phyloP scores from a whole-genome alignment of 2,797 vertebrate species.

The Rhyacichthys aspro region DNA sequence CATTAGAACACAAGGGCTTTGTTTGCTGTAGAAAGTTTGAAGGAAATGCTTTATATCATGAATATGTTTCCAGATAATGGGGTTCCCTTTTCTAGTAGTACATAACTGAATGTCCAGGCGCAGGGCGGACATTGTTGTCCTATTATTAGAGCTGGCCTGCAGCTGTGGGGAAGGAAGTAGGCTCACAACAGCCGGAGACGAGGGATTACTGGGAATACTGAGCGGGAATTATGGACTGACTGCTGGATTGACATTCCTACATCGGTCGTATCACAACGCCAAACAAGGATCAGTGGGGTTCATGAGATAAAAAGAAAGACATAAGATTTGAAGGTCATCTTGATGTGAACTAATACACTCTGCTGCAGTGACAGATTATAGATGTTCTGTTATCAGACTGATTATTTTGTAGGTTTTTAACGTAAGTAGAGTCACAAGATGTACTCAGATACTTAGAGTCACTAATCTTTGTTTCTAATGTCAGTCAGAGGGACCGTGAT shows the following conservation, averaged over 20 bases:
- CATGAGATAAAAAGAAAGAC: constrained; percentile 22
- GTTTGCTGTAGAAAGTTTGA: neutral
- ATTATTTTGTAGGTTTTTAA: constrained; percentile 10
- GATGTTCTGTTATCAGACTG: constrained; percentile 13
- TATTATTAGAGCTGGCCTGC: constrained; percentile 82
- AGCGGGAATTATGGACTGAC: constrained; percentile 63
- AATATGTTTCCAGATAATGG: constrained; percentile 5
- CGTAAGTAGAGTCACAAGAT: neutral
- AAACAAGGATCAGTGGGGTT: constrained; percentile 32
- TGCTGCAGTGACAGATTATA: constrained; percentile 33
- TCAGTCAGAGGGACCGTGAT: neutral
- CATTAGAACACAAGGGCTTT: neutral
- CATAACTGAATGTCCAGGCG: constrained; percentile 42
- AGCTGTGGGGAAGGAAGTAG: constrained; percentile 84
- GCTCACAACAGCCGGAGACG: constrained; percentile 71
- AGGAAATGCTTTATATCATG: neutral
- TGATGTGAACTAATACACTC: constrained; percentile 16
- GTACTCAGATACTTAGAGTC: neutral
- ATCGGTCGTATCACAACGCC: constrained; percentile 37
- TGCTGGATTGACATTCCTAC: constrained; percentile 62
- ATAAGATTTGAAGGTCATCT: constrained; percentile 20
- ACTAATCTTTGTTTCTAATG: neutral
- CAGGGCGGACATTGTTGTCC: constrained; percentile 79
- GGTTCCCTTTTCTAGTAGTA: constrained; percentile 24
- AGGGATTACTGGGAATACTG: constrained; percentile 73